phyloP scores from a whole-genome alignment of 2,888 invertebrate species.

The Caenorhabditis auriculariae region DNA sequence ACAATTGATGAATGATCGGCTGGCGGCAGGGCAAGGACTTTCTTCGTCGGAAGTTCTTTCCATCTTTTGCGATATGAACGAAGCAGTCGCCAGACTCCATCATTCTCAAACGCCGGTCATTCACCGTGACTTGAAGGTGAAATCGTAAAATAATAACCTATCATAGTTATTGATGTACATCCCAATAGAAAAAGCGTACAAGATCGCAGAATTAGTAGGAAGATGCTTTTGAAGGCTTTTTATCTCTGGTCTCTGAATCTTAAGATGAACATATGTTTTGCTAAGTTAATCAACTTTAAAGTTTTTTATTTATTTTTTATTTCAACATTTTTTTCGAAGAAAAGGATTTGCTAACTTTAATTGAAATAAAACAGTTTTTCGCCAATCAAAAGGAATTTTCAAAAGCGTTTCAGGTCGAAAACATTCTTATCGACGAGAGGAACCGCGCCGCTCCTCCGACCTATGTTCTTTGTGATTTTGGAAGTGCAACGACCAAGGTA shows the following conservation, averaged over 20 bases:
- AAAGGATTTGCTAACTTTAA: no score
- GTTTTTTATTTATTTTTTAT: no score
- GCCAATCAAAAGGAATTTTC: background rate
- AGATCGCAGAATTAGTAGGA: background rate
- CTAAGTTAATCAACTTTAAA: no score
- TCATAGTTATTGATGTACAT: background rate
- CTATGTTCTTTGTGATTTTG: constrained; percentile 88
- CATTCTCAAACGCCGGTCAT: constrained; percentile 89
- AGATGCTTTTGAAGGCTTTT: background rate
- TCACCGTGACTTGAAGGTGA: constrained; percentile 85
- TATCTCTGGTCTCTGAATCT: no score
- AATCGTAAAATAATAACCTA: no score
- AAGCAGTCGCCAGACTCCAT: constrained; percentile 85
- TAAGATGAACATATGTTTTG: no score
- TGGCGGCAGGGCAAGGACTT: constrained; percentile 63
- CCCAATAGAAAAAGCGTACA: background rate
- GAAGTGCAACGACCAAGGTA: constrained; percentile 81
- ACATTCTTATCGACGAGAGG: constrained; percentile 79
- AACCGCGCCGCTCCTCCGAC: constrained; percentile 69
- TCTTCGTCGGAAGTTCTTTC: constrained; percentile 70
- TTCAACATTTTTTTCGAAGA: no score
- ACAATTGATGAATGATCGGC: constrained; percentile 80
- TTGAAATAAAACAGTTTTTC: background rate
- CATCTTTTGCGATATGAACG: constrained; percentile 88
- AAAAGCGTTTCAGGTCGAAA: constrained; percentile 75